phyloP scores from a whole-genome alignment of 2,888 invertebrate species.

The Drosophila fulvimacula region DNA sequence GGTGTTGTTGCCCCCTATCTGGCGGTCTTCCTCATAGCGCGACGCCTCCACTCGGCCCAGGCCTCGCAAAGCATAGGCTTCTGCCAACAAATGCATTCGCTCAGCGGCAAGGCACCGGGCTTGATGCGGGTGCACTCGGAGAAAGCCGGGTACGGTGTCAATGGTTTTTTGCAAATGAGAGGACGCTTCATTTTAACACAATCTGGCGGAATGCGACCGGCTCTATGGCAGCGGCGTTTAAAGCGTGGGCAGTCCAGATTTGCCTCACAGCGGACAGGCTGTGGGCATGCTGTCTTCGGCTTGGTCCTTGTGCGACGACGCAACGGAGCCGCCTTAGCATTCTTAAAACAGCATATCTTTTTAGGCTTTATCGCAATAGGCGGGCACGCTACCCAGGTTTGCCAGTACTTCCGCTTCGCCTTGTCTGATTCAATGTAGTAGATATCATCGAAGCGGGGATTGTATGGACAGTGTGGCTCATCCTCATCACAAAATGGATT shows the following conservation, averaged over 20 bases:
- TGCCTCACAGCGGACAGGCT: not conserved
- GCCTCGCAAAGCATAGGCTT: slow-evolving; percentile 62
- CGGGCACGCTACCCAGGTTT: slow-evolving; percentile 82
- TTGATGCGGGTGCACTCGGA: slow-evolving; percentile 52
- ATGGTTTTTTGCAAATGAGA: slow-evolving; percentile 47
- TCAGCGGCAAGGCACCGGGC: slow-evolving; percentile 26
- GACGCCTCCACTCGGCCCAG: slow-evolving; percentile 53
- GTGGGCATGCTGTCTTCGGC: slow-evolving; percentile 56
- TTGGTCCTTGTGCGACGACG: slow-evolving; percentile 55
- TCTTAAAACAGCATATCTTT: slow-evolving; percentile 65
- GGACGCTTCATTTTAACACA: slow-evolving; percentile 22
- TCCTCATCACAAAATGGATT: slow-evolving; percentile 68
- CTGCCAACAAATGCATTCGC: slow-evolving; percentile 59
- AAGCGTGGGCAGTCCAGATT: slow-evolving; percentile 28
- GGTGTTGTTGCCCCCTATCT: not conserved
- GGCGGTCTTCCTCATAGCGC: slow-evolving; percentile 23
- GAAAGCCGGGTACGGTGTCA: slow-evolving; percentile 65
- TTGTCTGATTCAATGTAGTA: slow-evolving; percentile 80
- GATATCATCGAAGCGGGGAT: slow-evolving; percentile 78
- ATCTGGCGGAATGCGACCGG: slow-evolving; percentile 55
- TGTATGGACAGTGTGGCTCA: slow-evolving; percentile 45
- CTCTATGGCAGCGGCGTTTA: slow-evolving; percentile 52
- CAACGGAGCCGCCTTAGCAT: slow-evolving; percentile 45
- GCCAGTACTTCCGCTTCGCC: slow-evolving; percentile 77
- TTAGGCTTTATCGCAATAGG: slow-evolving; percentile 62